These are phyloP conservation scores for Scylla paramamosain DNA, from an alignment of 1,140 invertebrate species.

Conservation along the genomic window DNA sequence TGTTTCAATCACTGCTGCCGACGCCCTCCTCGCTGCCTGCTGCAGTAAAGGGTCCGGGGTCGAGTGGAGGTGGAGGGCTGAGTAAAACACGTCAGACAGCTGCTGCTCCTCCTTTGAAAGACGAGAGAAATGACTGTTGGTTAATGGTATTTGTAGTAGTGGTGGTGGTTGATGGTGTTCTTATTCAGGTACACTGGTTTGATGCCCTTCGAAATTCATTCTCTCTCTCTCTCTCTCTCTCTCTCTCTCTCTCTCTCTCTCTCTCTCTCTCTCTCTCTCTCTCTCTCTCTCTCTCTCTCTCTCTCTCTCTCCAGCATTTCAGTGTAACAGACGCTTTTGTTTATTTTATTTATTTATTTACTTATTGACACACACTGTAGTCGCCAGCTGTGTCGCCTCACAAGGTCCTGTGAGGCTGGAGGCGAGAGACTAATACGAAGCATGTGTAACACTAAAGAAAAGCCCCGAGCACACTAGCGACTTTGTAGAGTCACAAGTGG, in stretches of 20 bases:
- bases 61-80: neutral
- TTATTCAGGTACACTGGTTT: neutral
- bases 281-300: constrained; percentile 12
- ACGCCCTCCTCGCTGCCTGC: neutral
- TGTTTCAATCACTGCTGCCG: neutral
- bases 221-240: neutral
- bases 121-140: neutral
- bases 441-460: too few species aligned
- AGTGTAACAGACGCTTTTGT: too few species aligned
- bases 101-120: neutral
- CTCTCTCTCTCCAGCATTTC: constrained; percentile 12
- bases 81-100: constrained; percentile 29
- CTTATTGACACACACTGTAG: neutral
- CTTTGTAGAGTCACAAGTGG: too few species aligned
- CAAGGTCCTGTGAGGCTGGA: neutral
- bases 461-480: too few species aligned
- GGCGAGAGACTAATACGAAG: neutral
- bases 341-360: neutral
- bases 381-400: neutral
- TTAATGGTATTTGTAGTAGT: neutral
- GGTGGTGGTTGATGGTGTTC: neutral
- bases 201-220: neutral
- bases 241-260: constrained; percentile 12
- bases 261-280: constrained; percentile 12
- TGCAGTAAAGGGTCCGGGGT: neutral